Percentiles rank a stretch among this genome's conserved stretches.
phyloP scores from a whole-genome alignment of 2,113 vertebrate species.

The Lepisosteus oculatus region DNA sequence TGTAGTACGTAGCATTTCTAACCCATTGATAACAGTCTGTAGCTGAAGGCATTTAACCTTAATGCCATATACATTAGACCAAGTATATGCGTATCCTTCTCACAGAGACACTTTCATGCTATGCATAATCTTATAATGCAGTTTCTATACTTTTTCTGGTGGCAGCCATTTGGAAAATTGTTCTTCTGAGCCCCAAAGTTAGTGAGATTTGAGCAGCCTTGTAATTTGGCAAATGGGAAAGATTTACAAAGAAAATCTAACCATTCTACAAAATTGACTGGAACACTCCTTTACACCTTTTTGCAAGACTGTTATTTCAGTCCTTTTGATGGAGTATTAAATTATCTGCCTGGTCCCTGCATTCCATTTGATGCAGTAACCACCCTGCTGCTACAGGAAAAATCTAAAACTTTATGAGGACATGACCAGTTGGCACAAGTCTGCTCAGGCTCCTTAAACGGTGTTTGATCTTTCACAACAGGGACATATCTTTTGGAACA shows the following conservation, averaged over 20 bases:
- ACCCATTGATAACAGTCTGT: too few relatives aligned
- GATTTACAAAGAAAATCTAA: not conserved
- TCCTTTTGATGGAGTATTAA: conserved; percentile 3
- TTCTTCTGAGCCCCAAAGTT: too few relatives aligned
- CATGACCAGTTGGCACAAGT: not conserved
- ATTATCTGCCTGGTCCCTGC: not conserved
- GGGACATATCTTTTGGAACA: not conserved
- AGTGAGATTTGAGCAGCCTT: too few relatives aligned
- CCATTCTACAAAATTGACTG: not conserved
- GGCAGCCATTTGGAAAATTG: too few relatives aligned
- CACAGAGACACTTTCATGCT: too few relatives aligned
- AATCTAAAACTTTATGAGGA: not conserved
- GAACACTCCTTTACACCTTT: not conserved
- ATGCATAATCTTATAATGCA: too few relatives aligned
- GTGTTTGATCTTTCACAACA: conserved; percentile 7
- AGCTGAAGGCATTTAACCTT: too few relatives aligned
- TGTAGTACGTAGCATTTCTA: too few relatives aligned
- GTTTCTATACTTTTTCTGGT: too few relatives aligned
- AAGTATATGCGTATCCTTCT: too few relatives aligned
- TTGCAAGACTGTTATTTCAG: not conserved
- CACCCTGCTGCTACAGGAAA: not conserved
- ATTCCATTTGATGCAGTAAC: not conserved
- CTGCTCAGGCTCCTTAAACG: not conserved
- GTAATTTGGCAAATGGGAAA: not conserved
- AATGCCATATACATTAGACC: too few relatives aligned